Evolutionary conservation across 2,888 invertebrate species (phyloP), one percentile per base, ranked within the genome.

Genomic region (Crioceris asparagi): DNA sequence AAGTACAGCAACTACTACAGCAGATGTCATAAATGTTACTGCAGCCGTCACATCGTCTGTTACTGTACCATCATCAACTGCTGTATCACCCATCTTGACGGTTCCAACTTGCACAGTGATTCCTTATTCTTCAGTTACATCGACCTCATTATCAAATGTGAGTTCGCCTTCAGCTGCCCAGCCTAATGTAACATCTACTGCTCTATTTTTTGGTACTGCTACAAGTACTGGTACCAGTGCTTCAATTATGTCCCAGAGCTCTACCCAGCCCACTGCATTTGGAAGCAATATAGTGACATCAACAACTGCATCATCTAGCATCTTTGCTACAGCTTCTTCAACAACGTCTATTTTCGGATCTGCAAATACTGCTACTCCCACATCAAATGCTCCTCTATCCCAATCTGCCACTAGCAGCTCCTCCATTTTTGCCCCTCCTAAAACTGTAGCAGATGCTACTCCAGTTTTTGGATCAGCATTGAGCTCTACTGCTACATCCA

Each of bases 391-490:
- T 8, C 25, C 25, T 3, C 11, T 25, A 4, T 4, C 12, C 12
- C 11, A 3, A 25, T 25, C 25, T 25, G 25, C 25, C 12, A 12
- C 12, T 4, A 25, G 10, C 12, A 40, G 32, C 6, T 14, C 18
- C 17, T 17, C 27, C n/a, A 7, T 19, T 17, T 4, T 25, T 3
- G 15, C 2, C 3, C 14, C 29, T 5, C 17, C 41, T 8, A 18
- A 26, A n/a, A 35, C 38, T 32, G 32, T 29, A 7, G 17, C 17
- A 8, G 66, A 19, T 35, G 26, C 12, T 56, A 53, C 17, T 63
- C 65, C 46, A 43, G 55, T 69, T 45, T 71, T 70, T 47, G 40
- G 38, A 15, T n/a, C 30, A 32, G n/a, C 27, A 7, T 16, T 23
- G 10, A 17, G 31, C 18, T 12, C 19, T 34, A 32, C 17, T 8